A percentile compares a stretch with the other conserved stretches of the same genome.
These are phyloP conservation scores for Acleris sparsana DNA, from an alignment of 2,888 invertebrate genomes.

Conservation along the genomic window DNA sequence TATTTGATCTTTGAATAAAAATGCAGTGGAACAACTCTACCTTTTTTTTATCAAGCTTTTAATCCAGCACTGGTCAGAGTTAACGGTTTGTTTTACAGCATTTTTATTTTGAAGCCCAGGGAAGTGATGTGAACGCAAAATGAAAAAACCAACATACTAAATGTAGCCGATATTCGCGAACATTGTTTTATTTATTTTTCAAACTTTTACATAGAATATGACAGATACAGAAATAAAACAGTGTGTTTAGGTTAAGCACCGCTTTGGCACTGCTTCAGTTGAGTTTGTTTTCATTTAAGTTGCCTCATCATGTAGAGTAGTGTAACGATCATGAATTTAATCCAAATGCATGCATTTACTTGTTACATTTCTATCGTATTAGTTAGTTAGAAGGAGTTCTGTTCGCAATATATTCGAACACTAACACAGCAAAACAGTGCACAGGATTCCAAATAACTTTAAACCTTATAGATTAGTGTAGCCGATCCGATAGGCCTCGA, in stretches of 20 bases:
- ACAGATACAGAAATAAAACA: slow-evolving; percentile 59
- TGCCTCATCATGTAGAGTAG: slow-evolving; percentile 64
- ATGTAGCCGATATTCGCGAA: slow-evolving; percentile 71
- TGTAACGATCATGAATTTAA: slow-evolving; percentile 19
- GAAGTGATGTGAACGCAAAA: slow-evolving; percentile 60
- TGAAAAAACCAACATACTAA: slow-evolving; percentile 43
- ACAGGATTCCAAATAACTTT: slow-evolving; percentile 18
- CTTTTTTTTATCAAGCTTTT: background rate
- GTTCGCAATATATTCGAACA: slow-evolving; percentile 7
- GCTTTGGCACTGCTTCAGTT: slow-evolving; percentile 73
- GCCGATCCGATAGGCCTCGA: slow-evolving; percentile 42
- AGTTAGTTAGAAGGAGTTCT: slow-evolving; percentile 23
- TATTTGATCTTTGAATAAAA: background rate
- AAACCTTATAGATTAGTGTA: slow-evolving; percentile 13
- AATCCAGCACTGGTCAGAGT: background rate
- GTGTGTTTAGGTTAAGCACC: slow-evolving; percentile 64
- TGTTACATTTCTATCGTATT: slow-evolving; percentile 14
- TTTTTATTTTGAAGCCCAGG: background rate
- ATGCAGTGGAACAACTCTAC: background rate
- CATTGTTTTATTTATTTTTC: slow-evolving; percentile 67
- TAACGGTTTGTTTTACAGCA: background rate
- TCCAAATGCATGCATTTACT: slow-evolving; percentile 25
- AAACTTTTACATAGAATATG: background rate
- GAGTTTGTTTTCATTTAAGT: slow-evolving; percentile 56
- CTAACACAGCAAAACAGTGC: background rate